Evolutionary conservation across 2,113 vertebrate genomes (phyloP).

Genomic region (Polypterus senegalus): DNA sequence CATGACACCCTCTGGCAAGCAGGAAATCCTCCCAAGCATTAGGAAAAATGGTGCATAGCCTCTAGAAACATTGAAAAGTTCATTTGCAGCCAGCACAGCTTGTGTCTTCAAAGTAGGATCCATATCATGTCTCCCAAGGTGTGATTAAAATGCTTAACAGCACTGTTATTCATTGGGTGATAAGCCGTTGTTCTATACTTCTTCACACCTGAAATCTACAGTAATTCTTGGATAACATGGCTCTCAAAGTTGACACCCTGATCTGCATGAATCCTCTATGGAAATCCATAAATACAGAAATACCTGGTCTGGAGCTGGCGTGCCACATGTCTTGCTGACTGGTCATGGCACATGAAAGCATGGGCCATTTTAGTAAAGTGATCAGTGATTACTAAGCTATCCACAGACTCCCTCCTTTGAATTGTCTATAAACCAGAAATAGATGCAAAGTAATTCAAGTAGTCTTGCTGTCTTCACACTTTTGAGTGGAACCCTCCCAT

Average conservation of each 20-base stretch:
- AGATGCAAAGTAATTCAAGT: not conserved
- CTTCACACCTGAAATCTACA: not conserved
- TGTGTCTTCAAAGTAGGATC: no score
- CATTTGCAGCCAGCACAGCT: no score
- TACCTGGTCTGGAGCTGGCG: not conserved
- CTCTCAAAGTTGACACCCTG: not conserved
- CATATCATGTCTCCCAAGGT: no score
- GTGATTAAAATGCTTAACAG: not conserved
- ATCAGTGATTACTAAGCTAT: not conserved
- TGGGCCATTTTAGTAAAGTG: not conserved
- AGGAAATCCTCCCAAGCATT: not conserved
- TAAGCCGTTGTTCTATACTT: not conserved
- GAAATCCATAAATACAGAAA: not conserved
- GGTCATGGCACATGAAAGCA: not conserved
- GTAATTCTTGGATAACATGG: not conserved
- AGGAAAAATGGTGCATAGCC: not conserved
- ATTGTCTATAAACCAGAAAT: not conserved
- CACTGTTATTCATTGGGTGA: no score
- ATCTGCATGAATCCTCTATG: not conserved
- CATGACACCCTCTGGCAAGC: not conserved
- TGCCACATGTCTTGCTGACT: not conserved
- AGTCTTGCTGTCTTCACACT: not conserved
- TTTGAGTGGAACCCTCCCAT: not conserved
- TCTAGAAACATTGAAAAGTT: not conserved
- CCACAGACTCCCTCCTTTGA: not conserved